Percentiles rank a stretch among this genome's conserved stretches.
Evolutionary conservation across 2,888 invertebrate species (phyloP).

Genomic region (Diplazon laetatorius): DNA sequence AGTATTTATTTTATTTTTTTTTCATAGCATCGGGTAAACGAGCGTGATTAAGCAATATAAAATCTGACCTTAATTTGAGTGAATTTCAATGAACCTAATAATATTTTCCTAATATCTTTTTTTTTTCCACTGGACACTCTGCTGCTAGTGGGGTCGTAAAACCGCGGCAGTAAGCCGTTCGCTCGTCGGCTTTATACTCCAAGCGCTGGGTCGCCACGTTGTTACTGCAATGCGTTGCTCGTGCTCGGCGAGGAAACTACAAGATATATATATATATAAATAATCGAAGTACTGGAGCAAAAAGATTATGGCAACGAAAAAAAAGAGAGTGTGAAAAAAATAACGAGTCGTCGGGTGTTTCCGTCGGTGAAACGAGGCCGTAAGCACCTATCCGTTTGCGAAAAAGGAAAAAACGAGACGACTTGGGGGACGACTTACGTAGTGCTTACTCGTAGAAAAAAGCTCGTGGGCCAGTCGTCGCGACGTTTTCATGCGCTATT

Average conservation of each 20-base stretch:
- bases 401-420: conserved; percentile 47
- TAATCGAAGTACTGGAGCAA: conserved; percentile 13
- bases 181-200: conserved; percentile 45
- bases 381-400: conserved; percentile 61
- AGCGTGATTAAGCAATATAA: not conserved
- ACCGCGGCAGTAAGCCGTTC: conserved; percentile 19
- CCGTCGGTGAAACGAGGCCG: conserved; percentile 35
- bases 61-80: not conserved
- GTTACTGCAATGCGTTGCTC: conserved; percentile 45
- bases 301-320: conserved; percentile 12
- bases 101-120: not conserved
- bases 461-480: not conserved
- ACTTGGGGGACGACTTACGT: conserved; percentile 39
- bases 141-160: conserved; percentile 48
- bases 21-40: too few relatives aligned
- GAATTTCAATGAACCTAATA: not conserved
- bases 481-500: conserved; percentile 35
- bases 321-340: conserved; percentile 17
- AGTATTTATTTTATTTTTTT: too few relatives aligned
- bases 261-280: conserved; percentile 16
- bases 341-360: conserved; percentile 45
- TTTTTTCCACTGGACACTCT: conserved; percentile 16
- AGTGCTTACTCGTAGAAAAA: conserved; percentile 32
- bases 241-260: conserved; percentile 45
- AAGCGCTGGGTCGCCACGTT: conserved; percentile 29